Conservation (phyloP, 1,140 invertebrate genomes). For the Dryas iulia region DNA sequence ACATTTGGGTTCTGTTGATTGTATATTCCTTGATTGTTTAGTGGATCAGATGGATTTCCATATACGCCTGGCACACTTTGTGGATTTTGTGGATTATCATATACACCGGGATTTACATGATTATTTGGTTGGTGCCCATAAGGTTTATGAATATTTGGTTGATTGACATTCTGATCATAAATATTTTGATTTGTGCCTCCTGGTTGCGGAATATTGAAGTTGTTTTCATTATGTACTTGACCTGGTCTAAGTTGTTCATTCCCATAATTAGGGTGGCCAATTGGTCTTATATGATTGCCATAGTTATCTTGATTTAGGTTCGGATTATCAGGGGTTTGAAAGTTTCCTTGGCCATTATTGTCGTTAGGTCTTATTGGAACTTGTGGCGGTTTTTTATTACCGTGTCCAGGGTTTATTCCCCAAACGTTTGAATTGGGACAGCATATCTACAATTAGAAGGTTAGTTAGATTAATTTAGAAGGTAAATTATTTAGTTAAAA, state of each 20-base stretch:
- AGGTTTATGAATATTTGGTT: background rate
- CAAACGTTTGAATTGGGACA: conserved; percentile 34
- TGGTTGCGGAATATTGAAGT: background rate
- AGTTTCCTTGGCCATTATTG: background rate
- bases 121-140: conserved; percentile 7
- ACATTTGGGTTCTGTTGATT: conserved; percentile 1
- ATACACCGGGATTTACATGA: background rate
- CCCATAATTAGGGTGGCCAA: conserved; percentile 12
- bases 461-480: no score
- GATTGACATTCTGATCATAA: background rate
- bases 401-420: conserved; percentile 2
- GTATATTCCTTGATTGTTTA: background rate
- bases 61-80: background rate
- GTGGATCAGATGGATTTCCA: background rate
- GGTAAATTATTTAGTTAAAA: no score
- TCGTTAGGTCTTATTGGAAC: conserved; percentile 11
- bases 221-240: background rate
- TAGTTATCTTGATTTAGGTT: background rate
- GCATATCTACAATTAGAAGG: conserved; percentile 36
- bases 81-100: background rate
- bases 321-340: conserved; percentile 9
- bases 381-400: background rate
- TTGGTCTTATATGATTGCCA: background rate
- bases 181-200: background rate
- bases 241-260: conserved; percentile 8